Base-by-base conservation (phyloP, 2,797 vertebrate genomes). In the Sebastes glaucus region DNA sequence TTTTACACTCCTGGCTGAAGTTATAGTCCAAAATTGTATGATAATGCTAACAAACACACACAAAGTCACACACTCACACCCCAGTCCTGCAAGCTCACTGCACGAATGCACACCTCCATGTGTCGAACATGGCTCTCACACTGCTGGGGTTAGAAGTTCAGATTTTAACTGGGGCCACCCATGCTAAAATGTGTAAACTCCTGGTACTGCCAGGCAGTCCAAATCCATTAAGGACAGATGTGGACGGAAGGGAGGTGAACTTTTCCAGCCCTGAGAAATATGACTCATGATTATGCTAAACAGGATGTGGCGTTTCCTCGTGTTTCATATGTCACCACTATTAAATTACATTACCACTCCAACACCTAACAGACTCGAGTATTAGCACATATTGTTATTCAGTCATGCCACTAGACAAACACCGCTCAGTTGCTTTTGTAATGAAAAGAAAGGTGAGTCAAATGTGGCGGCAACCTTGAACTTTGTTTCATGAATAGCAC, bases 401-500 rank as follows among this genome's bases (percentile, higher is more conserved):
- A 27, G 71, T 67, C 20, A 8, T 4, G 49, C 33, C 33, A 16
- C 22, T 2, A 22, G 55, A 66, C 70, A 62, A 77, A 84, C 60
- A 30, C 57, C 9, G 30, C 49, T 67, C 13, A 42, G 66, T 63
- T 64, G 33, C 7, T 77, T 46, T 69, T 60, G 59, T 61, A 67
- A 76, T 83, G 64, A 88, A 74, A 65, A 65, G 57, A 79, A 63
- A 85, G 57, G 63, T 46, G 76, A 85, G 78, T 70, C 59, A 84
- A 83, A 81, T 69, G 56, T n/a, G 67, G 23, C 2, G 4, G 46
- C 67, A 88, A 76, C 91, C 93, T 94, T 94, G 93, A 92, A 88
- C 92, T 91, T 92, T 92, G 91, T 67, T 86, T 87, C 74, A 66
- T 80, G 70, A 82, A 84, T 59, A 64, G 70, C 60, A 32, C 61